phyloP scores from a whole-genome alignment of 1,140 invertebrate genomes.

The Philopotamus ludificatus region DNA sequence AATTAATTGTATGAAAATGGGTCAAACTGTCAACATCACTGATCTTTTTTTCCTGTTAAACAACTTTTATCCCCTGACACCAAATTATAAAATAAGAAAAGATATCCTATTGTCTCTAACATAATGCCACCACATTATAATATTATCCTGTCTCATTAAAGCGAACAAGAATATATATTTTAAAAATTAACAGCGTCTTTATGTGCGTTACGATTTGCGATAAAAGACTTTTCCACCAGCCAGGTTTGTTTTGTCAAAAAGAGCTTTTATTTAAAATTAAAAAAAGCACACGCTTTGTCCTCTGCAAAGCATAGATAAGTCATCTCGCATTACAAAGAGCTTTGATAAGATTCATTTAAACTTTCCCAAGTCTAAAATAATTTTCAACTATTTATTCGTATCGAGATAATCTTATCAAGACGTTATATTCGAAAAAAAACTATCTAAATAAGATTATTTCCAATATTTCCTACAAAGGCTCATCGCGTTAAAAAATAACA shows the following conservation, averaged over 20 bases:
- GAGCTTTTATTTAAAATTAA: background rate
- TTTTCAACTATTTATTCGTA: too few species aligned
- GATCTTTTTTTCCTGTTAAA: too few species aligned
- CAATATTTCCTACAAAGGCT: too few species aligned
- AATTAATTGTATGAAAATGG: background rate
- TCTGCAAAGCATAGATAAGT: slow-evolving; percentile 8
- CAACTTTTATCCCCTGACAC: background rate
- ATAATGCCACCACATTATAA: background rate
- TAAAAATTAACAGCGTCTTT: background rate
- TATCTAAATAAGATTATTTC: too few species aligned
- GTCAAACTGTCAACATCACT: too few species aligned
- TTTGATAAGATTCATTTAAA: slow-evolving; percentile 9
- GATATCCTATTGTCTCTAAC: background rate
- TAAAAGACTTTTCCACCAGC: background rate
- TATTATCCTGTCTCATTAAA: background rate
- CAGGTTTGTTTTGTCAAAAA: background rate
- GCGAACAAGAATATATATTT: background rate
- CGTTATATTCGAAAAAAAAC: too few species aligned
- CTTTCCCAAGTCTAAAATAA: slow-evolving; percentile 1
- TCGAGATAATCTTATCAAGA: too few species aligned
- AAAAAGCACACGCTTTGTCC: slow-evolving; percentile 1
- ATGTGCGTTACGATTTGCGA: background rate
- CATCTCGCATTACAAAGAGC: slow-evolving; percentile 9
- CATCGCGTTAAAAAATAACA: too few species aligned
- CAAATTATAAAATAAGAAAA: too few species aligned